Base-by-base conservation (phyloP, 2,888 invertebrate genomes). In the Allygus modestus region DNA sequence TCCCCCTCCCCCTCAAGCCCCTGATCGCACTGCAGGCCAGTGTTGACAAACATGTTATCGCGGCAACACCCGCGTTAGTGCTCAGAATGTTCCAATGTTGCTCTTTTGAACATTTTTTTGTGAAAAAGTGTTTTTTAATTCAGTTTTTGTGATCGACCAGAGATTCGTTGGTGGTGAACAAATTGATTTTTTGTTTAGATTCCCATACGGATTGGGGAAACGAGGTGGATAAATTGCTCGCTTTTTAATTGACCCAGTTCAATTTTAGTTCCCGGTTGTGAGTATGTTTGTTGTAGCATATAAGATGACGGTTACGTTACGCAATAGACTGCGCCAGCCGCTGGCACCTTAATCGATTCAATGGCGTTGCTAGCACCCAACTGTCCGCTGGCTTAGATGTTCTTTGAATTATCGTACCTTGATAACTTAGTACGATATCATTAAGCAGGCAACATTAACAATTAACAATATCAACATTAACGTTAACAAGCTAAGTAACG, bases 1-100 rank as follows among this genome's bases (percentile, higher is more conserved):
- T 23, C 51, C 65, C 28, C 28, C 65, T 5, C 65, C 65, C 65
- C 65, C 65, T 15, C 28, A 17, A 15, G 11, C 1, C 28, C 28
- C n/a, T 15, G 65, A 2, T 28, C 65, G 20, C 15, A 28, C 9
- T 28, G 65, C 65, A 65, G 65, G 28, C 65, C 65, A 65, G 65
- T 65, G 65, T 65, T 65, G 65, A 65, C 65, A 65, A 65, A 65
- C 65, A 65, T 65, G 4, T 31, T 26, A 65, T 0, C 17, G 5
- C 11, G 65, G 65, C 12, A 65, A 65, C 65, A 65, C 65, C 65
- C 65, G 26, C 4, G 31, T 0, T 2, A 15, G n/a, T n/a, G n/a
- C n/a, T 58, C 5, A 26, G 5, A 58, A 12, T 58, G 58, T 4
- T n/a, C 9, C 17, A 9, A 23, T 58, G 58, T 58, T 58, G 20